phyloP scores from a whole-genome alignment of 1,140 invertebrate species.

The Oryzaephilus surinamensis region DNA sequence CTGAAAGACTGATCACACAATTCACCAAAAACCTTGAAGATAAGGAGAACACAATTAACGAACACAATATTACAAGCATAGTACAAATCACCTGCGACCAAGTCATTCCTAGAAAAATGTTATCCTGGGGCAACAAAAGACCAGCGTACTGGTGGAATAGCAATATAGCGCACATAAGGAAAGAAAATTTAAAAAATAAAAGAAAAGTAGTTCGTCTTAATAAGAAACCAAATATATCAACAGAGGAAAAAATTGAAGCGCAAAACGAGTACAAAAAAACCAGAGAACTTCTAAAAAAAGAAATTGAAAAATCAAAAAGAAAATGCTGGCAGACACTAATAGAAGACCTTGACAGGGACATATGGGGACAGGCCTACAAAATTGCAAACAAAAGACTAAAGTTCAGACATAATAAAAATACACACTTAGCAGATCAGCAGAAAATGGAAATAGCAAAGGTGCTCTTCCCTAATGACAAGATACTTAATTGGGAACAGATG shows the following conservation, averaged over 20 bases:
- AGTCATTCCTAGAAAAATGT: no score
- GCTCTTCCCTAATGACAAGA: background rate
- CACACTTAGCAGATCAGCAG: no score
- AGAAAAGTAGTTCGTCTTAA: background rate
- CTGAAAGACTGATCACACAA: background rate
- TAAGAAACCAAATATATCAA: no score
- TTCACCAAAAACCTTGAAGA: background rate
- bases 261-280: background rate
- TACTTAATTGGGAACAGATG: background rate
- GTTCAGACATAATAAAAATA: background rate
- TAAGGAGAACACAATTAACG: background rate
- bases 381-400: background rate
- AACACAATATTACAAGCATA: background rate
- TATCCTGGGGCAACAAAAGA: background rate
- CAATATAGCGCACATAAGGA: background rate
- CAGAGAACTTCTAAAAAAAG: no score
- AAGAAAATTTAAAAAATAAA: background rate
- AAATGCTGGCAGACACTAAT: background rate
- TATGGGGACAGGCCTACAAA: background rate
- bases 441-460: background rate
- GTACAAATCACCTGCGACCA: no score
- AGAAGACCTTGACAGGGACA: background rate
- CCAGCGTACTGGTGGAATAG: background rate
- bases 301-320: background rate
- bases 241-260: background rate